Percentiles rank a stretch among this genome's conserved stretches.
Conservation (phyloP, 2,797 vertebrate species). For the Amphiprion clarkii region DNA sequence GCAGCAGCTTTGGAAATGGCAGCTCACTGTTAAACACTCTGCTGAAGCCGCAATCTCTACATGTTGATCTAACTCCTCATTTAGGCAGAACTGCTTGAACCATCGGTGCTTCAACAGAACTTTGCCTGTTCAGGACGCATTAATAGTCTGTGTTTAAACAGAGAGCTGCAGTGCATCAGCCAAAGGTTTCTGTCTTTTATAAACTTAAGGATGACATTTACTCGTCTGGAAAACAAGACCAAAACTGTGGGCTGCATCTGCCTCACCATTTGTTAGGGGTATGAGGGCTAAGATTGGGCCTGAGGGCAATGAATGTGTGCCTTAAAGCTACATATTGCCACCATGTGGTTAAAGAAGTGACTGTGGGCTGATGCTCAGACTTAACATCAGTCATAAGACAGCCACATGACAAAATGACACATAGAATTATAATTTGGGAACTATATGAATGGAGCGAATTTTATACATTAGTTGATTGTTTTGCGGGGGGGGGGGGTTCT, state of each 20-base stretch:
- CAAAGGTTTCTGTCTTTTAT: constrained; percentile 18
- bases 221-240: constrained; percentile 25
- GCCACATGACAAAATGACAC: not conserved
- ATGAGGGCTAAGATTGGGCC: constrained; percentile 20
- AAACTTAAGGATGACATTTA: not conserved
- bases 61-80: constrained; percentile 47
- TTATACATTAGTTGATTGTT: no score
- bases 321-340: constrained; percentile 52
- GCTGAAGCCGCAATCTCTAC: constrained; percentile 36
- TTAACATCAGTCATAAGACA: not conserved
- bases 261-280: constrained; percentile 29
- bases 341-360: constrained; percentile 51
- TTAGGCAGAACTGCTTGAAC: constrained; percentile 13
- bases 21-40: constrained; percentile 20
- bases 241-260: constrained; percentile 39
- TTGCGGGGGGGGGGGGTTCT: no score
- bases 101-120: constrained; percentile 28
- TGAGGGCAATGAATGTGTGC: not conserved
- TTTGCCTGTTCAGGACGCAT: constrained; percentile 43
- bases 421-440: no score
- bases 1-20: constrained; percentile 54
- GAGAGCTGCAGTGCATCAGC: constrained; percentile 2
- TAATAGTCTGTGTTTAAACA: constrained; percentile 42
- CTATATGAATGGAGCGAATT: no score
- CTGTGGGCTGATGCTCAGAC: constrained; percentile 8